These are phyloP conservation scores for Phenganax marumi DNA, from an alignment of 92 coral and sea anemone species.

Conservation along the genomic window DNA sequence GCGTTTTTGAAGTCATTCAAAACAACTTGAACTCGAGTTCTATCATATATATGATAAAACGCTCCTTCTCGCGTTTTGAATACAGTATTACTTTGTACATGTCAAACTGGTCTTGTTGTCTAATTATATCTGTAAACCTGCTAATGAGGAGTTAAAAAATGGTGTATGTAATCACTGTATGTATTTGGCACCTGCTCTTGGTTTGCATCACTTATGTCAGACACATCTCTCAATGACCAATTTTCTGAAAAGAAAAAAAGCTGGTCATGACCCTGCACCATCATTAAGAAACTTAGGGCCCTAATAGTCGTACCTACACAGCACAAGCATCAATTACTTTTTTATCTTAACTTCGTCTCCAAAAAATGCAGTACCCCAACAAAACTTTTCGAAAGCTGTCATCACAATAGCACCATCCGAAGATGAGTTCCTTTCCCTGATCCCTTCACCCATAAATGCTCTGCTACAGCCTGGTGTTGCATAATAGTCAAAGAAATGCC, in stretches of 20 bases:
- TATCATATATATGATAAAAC: no score
- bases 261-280: not conserved
- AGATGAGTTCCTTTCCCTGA: not conserved
- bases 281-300: not conserved
- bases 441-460: conserved; percentile 12
- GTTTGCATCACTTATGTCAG: not conserved
- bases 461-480: conserved; percentile 36
- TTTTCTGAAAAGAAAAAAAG: conserved; percentile 2
- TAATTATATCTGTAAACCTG: no score
- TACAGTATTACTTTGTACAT: no score
- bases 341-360: not conserved
- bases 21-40: no score
- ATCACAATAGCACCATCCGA: conserved; percentile 32
- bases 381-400: conserved; percentile 33
- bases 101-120: no score
- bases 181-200: not conserved
- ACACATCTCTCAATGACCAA: not conserved
- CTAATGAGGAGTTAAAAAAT: no score
- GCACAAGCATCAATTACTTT: not conserved
- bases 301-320: not conserved
- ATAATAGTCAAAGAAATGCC: conserved; percentile 40
- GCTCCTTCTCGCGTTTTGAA: no score
- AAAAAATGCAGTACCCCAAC: conserved; percentile 8
- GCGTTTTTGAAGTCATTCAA: no score
- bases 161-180: no score